Percentiles rank a stretch among this genome's conserved stretches.
These are phyloP conservation scores for Callyntrura sp. DNA, from an alignment of 2,888 invertebrate species.

Conservation along the genomic window DNA sequence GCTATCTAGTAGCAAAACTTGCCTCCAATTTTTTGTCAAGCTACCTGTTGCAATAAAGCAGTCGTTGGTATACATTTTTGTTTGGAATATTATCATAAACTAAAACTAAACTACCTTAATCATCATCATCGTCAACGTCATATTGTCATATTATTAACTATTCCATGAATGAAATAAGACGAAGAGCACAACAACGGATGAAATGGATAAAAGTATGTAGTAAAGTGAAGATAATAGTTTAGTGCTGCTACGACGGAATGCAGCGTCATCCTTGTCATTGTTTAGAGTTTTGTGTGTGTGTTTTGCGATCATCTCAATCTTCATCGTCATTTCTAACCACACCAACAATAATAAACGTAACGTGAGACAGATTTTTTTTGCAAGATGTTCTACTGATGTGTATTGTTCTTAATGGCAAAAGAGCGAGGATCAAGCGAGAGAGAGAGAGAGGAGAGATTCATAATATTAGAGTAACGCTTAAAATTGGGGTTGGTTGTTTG, in stretches of 20 bases:
- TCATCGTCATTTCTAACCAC: constrained; percentile 18
- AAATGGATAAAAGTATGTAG: constrained; percentile 71
- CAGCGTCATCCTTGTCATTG: constrained; percentile 75
- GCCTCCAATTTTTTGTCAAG: constrained; percentile 19
- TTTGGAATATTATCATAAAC: constrained; percentile 1
- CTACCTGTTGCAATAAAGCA: constrained; percentile 42
- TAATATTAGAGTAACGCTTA: constrained; percentile 48
- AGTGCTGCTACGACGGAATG: constrained; percentile 59
- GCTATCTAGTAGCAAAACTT: constrained; percentile 3
- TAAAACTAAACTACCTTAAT: constrained; percentile 48
- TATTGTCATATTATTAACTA: not conserved
- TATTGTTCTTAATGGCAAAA: not conserved
- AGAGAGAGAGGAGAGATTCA: not conserved
- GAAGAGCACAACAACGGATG: constrained; percentile 65
- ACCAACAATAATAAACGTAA: constrained; percentile 24
- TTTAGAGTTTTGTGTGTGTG: constrained; percentile 52
- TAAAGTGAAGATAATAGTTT: not conserved
- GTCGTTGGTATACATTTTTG: constrained; percentile 22
- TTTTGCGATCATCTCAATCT: constrained; percentile 57
- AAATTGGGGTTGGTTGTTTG: constrained; percentile 59
- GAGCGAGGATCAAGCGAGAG: constrained; percentile 25
- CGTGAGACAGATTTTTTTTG: constrained; percentile 49
- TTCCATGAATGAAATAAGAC: constrained; percentile 71
- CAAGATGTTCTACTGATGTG: not conserved
- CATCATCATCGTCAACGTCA: constrained; percentile 29